These are phyloP conservation scores for Agrenia bidenticulata DNA, from an alignment of 2,888 invertebrate species.

Conservation along the genomic window DNA sequence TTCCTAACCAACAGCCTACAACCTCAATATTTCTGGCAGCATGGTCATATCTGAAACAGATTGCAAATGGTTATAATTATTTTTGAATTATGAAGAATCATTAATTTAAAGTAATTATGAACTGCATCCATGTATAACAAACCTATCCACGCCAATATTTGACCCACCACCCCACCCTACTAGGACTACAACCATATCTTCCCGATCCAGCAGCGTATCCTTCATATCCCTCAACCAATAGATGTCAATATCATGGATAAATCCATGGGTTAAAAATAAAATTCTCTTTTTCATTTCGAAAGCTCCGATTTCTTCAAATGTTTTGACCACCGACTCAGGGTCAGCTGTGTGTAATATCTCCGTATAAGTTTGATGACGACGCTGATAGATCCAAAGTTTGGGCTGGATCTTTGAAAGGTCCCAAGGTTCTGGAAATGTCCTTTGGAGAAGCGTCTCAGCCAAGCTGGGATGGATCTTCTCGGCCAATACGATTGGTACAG, in stretches of 20 bases:
- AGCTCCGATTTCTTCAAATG: conserved; percentile 35
- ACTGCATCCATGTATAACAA: not conserved
- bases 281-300: conserved; percentile 37
- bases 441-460: conserved; percentile 41
- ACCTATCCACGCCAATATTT: conserved; percentile 38
- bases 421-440: conserved; percentile 40
- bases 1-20: conserved; percentile 42
- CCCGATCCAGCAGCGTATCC: conserved; percentile 32
- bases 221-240: conserved; percentile 43
- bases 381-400: conserved; percentile 35
- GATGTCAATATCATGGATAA: conserved; percentile 41
- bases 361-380: conserved; percentile 25
- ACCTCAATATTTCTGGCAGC: conserved; percentile 41
- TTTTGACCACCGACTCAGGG: conserved; percentile 37
- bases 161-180: conserved; percentile 44
- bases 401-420: conserved; percentile 35
- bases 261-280: conserved; percentile 41
- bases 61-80: not conserved
- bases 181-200: conserved; percentile 35
- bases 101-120: not conserved
- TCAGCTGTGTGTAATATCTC: conserved; percentile 39
- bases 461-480: conserved; percentile 39
- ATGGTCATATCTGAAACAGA: conserved; percentile 32
- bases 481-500: conserved; percentile 39
- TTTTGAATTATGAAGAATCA: not conserved